Evolutionary conservation across 1,140 invertebrate genomes (phyloP).

Genomic region (Hesperophylax magnus): DNA sequence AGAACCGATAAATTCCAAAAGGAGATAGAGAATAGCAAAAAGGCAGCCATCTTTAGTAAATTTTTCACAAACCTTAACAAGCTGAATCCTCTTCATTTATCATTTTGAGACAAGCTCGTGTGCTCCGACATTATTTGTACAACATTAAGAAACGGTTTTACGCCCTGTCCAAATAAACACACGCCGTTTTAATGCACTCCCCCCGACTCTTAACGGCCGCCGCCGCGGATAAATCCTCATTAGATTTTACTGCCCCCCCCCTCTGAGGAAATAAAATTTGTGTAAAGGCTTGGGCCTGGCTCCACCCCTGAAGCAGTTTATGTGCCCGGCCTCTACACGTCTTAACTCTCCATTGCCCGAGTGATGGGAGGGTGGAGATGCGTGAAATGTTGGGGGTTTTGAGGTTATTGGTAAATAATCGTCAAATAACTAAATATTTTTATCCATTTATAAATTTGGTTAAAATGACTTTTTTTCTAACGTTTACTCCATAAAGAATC

Average conservation of each 20-base stretch:
- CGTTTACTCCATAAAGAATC: too few relatives aligned
- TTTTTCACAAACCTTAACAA: too few relatives aligned
- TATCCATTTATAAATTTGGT: too few relatives aligned
- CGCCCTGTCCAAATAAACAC: conserved; percentile 41
- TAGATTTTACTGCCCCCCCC: conserved; percentile 55
- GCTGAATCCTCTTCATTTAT: too few relatives aligned
- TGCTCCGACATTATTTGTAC: conserved; percentile 32
- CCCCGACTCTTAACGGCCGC: conserved; percentile 33
- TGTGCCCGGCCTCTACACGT: conserved; percentile 34
- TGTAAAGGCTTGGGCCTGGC: conserved; percentile 48
- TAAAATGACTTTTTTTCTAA: too few relatives aligned
- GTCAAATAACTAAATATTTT: too few relatives aligned
- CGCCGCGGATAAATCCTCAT: conserved; percentile 54
- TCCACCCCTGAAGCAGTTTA: conserved; percentile 42
- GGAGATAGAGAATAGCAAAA: too few relatives aligned
- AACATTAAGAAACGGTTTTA: conserved; percentile 42
- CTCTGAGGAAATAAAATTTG: conserved; percentile 56
- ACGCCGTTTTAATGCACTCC: conserved; percentile 43
- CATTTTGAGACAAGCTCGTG: background rate
- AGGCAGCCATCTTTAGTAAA: too few relatives aligned
- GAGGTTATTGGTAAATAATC: too few relatives aligned
- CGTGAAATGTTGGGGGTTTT: too few relatives aligned
- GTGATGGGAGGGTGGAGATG: background rate
- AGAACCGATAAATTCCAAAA: too few relatives aligned
- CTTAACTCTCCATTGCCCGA: background rate